phyloP scores from a whole-genome alignment of 2,797 vertebrate genomes.

The Oryzias dopingdopingensis region DNA sequence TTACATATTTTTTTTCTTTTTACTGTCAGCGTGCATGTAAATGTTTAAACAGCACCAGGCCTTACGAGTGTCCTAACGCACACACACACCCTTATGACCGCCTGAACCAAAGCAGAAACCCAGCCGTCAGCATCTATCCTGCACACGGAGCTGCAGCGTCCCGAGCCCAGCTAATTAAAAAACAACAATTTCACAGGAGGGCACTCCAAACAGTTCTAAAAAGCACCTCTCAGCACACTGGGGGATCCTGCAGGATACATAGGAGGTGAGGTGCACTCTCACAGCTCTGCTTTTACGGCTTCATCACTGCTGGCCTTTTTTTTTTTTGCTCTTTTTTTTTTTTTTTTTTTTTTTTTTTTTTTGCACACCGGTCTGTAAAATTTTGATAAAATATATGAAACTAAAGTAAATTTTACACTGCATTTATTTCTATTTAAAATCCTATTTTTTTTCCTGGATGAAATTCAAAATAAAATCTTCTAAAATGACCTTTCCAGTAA shows the following conservation, averaged over 20 bases:
- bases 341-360: constrained; percentile 55
- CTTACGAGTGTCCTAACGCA: constrained; percentile 60
- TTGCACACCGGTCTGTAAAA: constrained; percentile 24
- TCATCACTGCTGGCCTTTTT: constrained; percentile 46
- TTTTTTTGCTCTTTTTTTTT: constrained; percentile 56
- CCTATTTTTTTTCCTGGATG: background rate
- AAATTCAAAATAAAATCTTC: constrained; percentile 29
- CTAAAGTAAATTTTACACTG: constrained; percentile 5
- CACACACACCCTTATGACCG: constrained; percentile 29
- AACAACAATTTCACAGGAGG: constrained; percentile 82
- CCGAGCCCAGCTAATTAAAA: constrained; percentile 82
- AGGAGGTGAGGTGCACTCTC: constrained; percentile 60
- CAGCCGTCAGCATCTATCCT: constrained; percentile 78
- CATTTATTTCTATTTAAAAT: background rate
- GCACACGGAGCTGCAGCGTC: constrained; percentile 58
- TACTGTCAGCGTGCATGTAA: constrained; percentile 26
- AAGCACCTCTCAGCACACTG: constrained; percentile 81
- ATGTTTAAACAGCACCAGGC: constrained; percentile 44
- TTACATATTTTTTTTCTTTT: constrained; percentile 11
- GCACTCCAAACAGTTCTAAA: constrained; percentile 75
- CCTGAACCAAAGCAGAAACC: constrained; percentile 68
- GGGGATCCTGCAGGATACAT: constrained; percentile 67
- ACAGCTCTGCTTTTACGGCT: constrained; percentile 64
- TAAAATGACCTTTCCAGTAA: constrained; percentile 38
- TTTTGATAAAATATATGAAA: background rate